Evolutionary conservation across 2,888 invertebrate species (phyloP), one percentile per base, ranked within the genome.

Genomic region (Alviniconcha strummeri): DNA sequence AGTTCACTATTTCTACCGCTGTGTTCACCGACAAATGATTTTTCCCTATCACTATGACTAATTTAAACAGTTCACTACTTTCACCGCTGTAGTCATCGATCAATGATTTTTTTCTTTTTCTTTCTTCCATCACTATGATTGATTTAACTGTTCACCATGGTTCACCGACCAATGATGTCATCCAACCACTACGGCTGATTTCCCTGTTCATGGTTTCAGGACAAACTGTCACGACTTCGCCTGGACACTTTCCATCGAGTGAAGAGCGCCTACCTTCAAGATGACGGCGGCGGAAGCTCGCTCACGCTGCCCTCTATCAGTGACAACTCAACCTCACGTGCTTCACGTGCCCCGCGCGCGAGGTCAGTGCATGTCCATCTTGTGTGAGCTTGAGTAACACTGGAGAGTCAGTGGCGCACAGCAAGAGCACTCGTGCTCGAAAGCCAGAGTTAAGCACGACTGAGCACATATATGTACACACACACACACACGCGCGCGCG

Each of bases 231-330:
- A 8, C 72, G 84, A 36, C 67, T 84, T 17, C 80, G 84, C 13
- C 80, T 83, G 72, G 81, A 85, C 81, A 81, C 83, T 52, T 88
- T 84, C 60, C 84, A 83, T 77, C 85, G 92, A 17, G 88, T 90
- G 67, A 86, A 86, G 80, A 91, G 91, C 85, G 92, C 91, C 17
- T 89, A 92, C 80, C 86, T 90, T n/a, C 88, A 90, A 54, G 77
- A 86, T 15, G 90, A 90, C 69, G 55, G 56, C n/a, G 36, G 54
- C 54, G 64, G 69, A 5, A 17, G 56, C 69, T 7, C n/a, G 5
- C 57, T 86, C 57, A 87, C 81, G 76, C 52, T 87, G 13, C 87
- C 87, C 7, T 36, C 36, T 36, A 54, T 17, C 9, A 54, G 80
- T 9, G 57, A 75, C 5, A 17, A 2, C 57, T 55, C 54, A 5